Percentiles rank a stretch among this genome's conserved stretches.
These are phyloP conservation scores for Labeo calbasu DNA, from an alignment of 2,797 vertebrate genomes.

Conservation along the genomic window DNA sequence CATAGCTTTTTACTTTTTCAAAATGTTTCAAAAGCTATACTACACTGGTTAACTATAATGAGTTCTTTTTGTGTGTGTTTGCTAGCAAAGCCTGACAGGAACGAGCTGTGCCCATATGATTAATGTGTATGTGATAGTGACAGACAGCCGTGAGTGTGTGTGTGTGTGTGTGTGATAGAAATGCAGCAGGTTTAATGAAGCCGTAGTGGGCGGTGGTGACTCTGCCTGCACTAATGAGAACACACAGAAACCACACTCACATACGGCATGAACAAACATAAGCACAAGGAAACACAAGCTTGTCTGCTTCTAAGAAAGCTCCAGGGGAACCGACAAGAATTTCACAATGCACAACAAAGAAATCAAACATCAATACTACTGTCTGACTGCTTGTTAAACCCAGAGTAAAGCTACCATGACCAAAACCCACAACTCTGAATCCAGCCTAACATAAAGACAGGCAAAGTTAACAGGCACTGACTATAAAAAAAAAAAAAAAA, in stretches of 20 bases:
- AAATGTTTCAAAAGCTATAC: not conserved
- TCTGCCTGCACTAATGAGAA: slow-evolving; percentile 20
- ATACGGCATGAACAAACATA: not conserved
- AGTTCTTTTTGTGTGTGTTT: not conserved
- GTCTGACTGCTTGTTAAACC: slow-evolving; percentile 10
- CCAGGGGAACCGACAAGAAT: not conserved
- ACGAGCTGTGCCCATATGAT: slow-evolving; percentile 20
- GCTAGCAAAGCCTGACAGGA: slow-evolving; percentile 1
- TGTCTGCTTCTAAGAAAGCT: slow-evolving; percentile 10
- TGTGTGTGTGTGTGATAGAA: slow-evolving; percentile 14
- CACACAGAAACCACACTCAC: not conserved
- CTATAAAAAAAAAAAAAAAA: slow-evolving; percentile 5
- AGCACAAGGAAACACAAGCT: slow-evolving; percentile 3
- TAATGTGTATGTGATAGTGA: slow-evolving; percentile 33
- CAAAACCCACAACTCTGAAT: not conserved
- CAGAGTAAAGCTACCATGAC: slow-evolving; percentile 9
- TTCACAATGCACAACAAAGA: slow-evolving; percentile 28
- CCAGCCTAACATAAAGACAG: not conserved
- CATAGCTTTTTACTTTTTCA: not conserved
- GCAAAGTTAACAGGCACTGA: not conserved
- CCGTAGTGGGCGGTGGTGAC: not conserved
- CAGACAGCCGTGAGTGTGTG: slow-evolving; percentile 17
- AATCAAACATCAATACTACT: slow-evolving; percentile 24
- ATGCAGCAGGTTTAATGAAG: slow-evolving; percentile 21
- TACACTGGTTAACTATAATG: not conserved